Percentiles rank a stretch among this genome's conserved stretches.
Conservation (phyloP, 2,888 invertebrate species). For the Drosophila buzzatii region DNA sequence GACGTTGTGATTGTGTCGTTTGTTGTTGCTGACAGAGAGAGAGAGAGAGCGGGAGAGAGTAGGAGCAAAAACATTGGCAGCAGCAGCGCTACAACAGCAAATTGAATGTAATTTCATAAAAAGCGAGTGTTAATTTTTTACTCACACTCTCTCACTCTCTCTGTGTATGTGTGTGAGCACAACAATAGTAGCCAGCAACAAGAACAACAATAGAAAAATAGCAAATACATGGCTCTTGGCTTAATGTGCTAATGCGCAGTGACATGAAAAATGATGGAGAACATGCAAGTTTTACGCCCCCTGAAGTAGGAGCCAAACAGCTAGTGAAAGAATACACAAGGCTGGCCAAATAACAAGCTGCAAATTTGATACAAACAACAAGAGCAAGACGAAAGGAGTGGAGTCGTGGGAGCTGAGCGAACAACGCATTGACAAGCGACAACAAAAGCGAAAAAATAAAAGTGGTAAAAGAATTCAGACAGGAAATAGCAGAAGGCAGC, state of each 20-base stretch:
- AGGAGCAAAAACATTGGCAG: slow-evolving; percentile 44
- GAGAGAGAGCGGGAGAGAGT: too few species aligned
- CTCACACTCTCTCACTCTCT: neutral
- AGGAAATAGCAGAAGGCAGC: slow-evolving; percentile 15
- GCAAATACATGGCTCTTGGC: slow-evolving; percentile 53
- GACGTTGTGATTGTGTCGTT: slow-evolving; percentile 34
- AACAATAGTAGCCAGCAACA: slow-evolving; percentile 47
- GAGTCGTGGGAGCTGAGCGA: neutral
- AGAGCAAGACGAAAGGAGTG: neutral
- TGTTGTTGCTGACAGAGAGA: slow-evolving; percentile 9
- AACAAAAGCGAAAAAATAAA: slow-evolving; percentile 39
- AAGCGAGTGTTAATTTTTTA: slow-evolving; percentile 80
- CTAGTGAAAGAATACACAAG: neutral
- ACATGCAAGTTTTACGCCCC: slow-evolving; percentile 62
- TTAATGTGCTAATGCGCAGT: slow-evolving; percentile 78
- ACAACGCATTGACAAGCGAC: slow-evolving; percentile 67
- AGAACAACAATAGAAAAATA: slow-evolving; percentile 33
- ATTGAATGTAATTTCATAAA: slow-evolving; percentile 81
- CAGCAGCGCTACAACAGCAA: slow-evolving; percentile 61
- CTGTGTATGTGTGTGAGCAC: slow-evolving; percentile 17
- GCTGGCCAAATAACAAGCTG: slow-evolving; percentile 60
- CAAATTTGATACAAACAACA: slow-evolving; percentile 58
- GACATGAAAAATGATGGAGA: slow-evolving; percentile 81
- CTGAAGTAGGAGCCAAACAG: slow-evolving; percentile 31
- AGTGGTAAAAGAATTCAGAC: slow-evolving; percentile 3